Percentiles rank a stretch among this genome's conserved stretches.
Evolutionary conservation across 2,888 invertebrate species (phyloP).

Genomic region (Sphaerophoria rueppellii): DNA sequence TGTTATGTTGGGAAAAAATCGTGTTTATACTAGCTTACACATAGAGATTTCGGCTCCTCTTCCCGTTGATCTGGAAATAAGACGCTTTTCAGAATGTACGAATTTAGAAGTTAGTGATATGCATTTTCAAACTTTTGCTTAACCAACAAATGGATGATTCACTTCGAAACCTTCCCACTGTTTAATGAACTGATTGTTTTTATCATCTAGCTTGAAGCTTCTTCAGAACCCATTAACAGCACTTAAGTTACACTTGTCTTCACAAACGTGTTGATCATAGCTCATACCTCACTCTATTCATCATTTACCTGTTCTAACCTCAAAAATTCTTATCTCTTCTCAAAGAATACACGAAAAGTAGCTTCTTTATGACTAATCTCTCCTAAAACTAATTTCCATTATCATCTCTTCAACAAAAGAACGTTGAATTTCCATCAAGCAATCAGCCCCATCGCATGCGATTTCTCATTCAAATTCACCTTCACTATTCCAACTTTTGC

Average conservation of each 20-base stretch:
- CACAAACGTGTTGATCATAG: conserved; percentile 8
- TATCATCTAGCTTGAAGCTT: neutral
- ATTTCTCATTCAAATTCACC: conserved; percentile 34
- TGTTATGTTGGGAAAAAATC: no score
- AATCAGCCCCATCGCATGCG: neutral
- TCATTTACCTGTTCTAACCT: conserved; percentile 17
- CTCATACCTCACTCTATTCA: neutral
- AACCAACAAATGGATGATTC: no score
- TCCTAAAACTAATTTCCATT: neutral
- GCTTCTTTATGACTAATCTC: conserved; percentile 13
- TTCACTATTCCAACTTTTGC: conserved; percentile 32
- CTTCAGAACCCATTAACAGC: neutral
- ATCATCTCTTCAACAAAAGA: neutral
- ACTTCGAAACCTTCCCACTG: no score
- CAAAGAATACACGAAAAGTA: conserved; percentile 16
- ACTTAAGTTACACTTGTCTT: conserved; percentile 27
- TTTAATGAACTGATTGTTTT: no score
- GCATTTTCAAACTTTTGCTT: no score
- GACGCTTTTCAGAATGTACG: no score
- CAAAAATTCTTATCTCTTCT: neutral
- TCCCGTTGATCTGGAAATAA: no score
- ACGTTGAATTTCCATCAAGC: conserved; percentile 26
- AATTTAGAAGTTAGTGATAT: no score
- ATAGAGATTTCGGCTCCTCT: no score
- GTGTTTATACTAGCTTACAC: no score